Percentiles rank a stretch among this genome's conserved stretches.
These are phyloP conservation scores for Drosophila pegasa DNA, from an alignment of 2,888 invertebrate species.

Conservation along the genomic window DNA sequence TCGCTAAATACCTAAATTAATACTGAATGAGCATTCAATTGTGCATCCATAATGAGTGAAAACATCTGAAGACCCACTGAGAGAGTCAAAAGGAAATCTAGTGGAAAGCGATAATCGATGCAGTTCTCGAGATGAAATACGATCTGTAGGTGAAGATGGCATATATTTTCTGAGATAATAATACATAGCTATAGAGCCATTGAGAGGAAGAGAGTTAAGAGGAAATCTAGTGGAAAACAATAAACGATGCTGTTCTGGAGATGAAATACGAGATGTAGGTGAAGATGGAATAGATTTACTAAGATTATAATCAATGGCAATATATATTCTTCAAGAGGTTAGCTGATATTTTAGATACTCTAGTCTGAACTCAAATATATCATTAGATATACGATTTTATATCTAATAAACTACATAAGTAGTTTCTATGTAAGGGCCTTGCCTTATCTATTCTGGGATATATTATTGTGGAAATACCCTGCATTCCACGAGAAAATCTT, in stretches of 20 bases:
- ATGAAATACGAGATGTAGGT: neutral
- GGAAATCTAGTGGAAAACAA: slow-evolving; percentile 3
- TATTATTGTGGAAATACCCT: neutral
- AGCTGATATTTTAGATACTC: neutral
- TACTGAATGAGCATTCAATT: slow-evolving; percentile 23
- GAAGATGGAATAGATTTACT: neutral
- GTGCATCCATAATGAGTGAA: slow-evolving; percentile 12
- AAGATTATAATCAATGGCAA: neutral
- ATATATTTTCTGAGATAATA: too few species aligned
- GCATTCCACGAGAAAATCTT: too few species aligned
- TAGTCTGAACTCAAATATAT: neutral
- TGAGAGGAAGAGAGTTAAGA: neutral
- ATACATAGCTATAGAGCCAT: too few species aligned
- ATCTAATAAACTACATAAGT: neutral
- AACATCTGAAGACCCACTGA: neutral
- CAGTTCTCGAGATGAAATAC: neutral
- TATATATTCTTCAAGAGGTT: neutral
- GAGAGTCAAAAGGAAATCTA: slow-evolving; percentile 1
- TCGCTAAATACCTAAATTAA: slow-evolving; percentile 42
- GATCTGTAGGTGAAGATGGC: neutral
- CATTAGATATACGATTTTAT: neutral
- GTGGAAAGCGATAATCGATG: neutral
- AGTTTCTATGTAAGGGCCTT: neutral
- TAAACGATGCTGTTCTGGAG: too few species aligned
- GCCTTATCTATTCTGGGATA: too few species aligned